Percentiles rank a stretch among this genome's conserved stretches.
phyloP scores from a whole-genome alignment of 2,113 vertebrate species.

The Limnothrissa miodon region DNA sequence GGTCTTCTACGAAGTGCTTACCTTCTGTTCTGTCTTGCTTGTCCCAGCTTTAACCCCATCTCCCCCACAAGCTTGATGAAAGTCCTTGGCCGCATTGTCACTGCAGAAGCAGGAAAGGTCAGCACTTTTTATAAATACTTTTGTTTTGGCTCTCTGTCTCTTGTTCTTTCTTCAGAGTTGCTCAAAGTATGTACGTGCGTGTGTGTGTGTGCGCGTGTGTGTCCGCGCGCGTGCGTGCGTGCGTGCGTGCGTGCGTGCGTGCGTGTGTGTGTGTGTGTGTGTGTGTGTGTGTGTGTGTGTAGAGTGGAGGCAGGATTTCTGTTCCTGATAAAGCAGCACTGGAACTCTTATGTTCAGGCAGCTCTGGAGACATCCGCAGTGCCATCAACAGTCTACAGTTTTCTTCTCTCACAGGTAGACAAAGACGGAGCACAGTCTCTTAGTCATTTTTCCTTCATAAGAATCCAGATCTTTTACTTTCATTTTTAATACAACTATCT shows the following conservation, averaged over 20 bases:
- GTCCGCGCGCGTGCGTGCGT: no score
- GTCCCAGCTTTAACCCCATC: constrained; percentile 91
- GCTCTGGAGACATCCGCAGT: constrained; percentile 91
- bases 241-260: not conserved
- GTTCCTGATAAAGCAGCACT: constrained; percentile 72
- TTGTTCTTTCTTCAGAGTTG: not conserved
- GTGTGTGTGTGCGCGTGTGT: constrained; percentile 30
- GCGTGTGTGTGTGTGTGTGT: constrained; percentile 7
- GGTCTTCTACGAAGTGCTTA: not conserved
- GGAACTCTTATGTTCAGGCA: constrained; percentile 83
- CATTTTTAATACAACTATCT: no score
- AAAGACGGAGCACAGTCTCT: not conserved
- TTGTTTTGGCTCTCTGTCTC: constrained; percentile 24
- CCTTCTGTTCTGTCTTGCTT: constrained; percentile 21
- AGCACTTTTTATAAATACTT: constrained; percentile 33
- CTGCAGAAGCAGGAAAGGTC: constrained; percentile 80
- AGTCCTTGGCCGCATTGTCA: constrained; percentile 80
- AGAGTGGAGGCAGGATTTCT: constrained; percentile 75
- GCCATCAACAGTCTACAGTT: constrained; percentile 97
- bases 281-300: constrained; percentile 30
- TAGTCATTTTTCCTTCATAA: not conserved
- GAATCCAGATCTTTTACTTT: not conserved
- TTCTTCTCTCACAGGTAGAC: constrained; percentile 80
- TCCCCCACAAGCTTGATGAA: constrained; percentile 92
- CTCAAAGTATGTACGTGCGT: not conserved